Evolutionary conservation across 2,113 vertebrate genomes (phyloP), one percentile per base, ranked within the genome.

Genomic region (Thalassoma bifasciatum): DNA sequence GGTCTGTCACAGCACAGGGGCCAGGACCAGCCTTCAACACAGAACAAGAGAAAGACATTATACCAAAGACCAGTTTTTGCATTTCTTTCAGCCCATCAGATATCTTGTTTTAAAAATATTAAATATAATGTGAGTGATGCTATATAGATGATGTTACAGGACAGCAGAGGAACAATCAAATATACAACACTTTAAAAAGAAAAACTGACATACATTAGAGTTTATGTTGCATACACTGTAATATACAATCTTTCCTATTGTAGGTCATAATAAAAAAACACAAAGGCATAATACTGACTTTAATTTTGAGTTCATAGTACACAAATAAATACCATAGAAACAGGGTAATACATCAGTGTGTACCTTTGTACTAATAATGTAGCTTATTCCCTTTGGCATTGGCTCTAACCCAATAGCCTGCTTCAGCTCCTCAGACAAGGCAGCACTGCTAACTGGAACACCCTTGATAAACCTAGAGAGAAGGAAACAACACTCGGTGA

Each of bases 351-450:
- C 19, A 56, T 42, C 2, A n/a, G 37, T 34, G 5, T 72, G 37
- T 83, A 92, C 91, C 96, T 96, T 90, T 10, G 97, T 98, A 82
- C 93, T 94, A n/a, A 98, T 96, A 72, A 98, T 79, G 66, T 97
- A 97, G 60, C 66, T 93, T 58, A 99, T 60, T 23, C 93, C 92
- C 1, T 93, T 95, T 0, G 95, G 92, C 37, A 75, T 24, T 0
- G 95, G 93, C n/a, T 96, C 94, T 0, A 76, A 59, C 42, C 91
- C 89, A 79, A 97, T 92, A 0, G 82, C 75, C 0, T 88, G 52
- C 12, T 88, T 88, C 62, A 99, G 89, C 38, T 95, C 93, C 8
- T 92, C 93, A 0, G 95, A 77, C 17, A 96, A 87, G 0, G 19
- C 5, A 0, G 63, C 83, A 0, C 75, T n/a, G 1, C 59, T 58